A percentile compares a stretch with the other conserved stretches of the same genome.
Conservation (phyloP, 2,888 invertebrate species). For the Pinctada fucata region DNA sequence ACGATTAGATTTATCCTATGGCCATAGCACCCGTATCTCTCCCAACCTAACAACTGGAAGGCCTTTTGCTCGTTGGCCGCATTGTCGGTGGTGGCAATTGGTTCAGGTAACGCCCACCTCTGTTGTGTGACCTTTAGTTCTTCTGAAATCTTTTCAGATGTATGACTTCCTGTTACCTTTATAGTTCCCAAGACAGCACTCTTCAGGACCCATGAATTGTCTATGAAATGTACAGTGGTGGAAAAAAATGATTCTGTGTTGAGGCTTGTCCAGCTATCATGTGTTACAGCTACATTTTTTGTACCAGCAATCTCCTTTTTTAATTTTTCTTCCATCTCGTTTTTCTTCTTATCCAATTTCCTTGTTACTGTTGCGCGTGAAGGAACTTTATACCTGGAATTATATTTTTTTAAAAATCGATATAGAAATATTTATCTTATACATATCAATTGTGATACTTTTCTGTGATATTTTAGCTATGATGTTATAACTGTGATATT, state of each 20-base stretch:
- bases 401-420: background rate
- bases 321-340: background rate
- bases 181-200: conserved; percentile 14
- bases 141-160: background rate
- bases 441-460: background rate
- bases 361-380: conserved; percentile 5
- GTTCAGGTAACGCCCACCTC: conserved; percentile 11
- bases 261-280: conserved; percentile 22
- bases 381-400: conserved; percentile 18
- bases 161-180: conserved; percentile 15
- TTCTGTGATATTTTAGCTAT: no score
- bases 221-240: conserved; percentile 18
- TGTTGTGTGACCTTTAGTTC: conserved; percentile 2
- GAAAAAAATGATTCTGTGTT: conserved; percentile 9
- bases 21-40: conserved; percentile 17
- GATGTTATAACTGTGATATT: no score
- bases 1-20: conserved; percentile 45
- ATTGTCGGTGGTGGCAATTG: conserved; percentile 31
- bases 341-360: conserved; percentile 14
- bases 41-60: conserved; percentile 24
- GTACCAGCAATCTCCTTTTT: background rate
- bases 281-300: background rate
- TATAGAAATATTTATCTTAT: background rate
- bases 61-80: conserved; percentile 41
- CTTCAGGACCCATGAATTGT: conserved; percentile 10